Base-by-base conservation (phyloP, 2,888 invertebrate species). In the Chrysotoxum bicinctum region DNA sequence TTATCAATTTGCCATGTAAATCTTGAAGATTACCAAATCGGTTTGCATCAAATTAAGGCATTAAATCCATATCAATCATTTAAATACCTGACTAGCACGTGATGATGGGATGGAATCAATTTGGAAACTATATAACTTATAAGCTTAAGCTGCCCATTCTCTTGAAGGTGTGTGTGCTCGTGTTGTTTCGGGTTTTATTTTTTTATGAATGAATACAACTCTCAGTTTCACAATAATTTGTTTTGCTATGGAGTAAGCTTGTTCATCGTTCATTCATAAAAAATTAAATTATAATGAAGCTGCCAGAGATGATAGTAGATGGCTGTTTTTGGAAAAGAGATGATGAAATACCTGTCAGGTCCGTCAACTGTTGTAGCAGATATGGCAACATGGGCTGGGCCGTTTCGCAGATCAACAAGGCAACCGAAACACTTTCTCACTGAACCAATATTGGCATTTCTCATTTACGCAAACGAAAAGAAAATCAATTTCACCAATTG, bases 401-500 rank as follows among this genome's bases (percentile, higher is more conserved):
- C 58, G 54, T 32, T 35, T 12, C 56, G 35, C 35, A 58, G 12
- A 56, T 58, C 21, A 35, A 30, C 30, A 54, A 35, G 56, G 16
- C 58, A 58, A 58, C 19, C 21, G 21, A 37, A 69, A 56, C 74
- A 78, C 85, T 87, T 87, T 87, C 87, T 74, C 81, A 75, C 50
- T 75, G 69, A 35, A 54, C 89, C 89, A 90, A 90, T 91, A 90
- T 91, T 91, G 90, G 89, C 89, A 88, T 89, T 89, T 90, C 89
- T 89, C 90, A 90, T 91, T 91, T 90, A 90, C 90, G 87, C 91
- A 91, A 91, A 90, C 89, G 90, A 90, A 90, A 91, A 90, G 90
- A 90, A 91, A 91, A 90, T 90, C 91, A 91, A 90, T 91, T 91
- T 91, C 91, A 91, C 91, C 90, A 90, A 88, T 86, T 88, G 90